A percentile compares a stretch with the other conserved stretches of the same genome.
Evolutionary conservation across 2,888 invertebrate species (phyloP).

Genomic region (Panzeria rudis): DNA sequence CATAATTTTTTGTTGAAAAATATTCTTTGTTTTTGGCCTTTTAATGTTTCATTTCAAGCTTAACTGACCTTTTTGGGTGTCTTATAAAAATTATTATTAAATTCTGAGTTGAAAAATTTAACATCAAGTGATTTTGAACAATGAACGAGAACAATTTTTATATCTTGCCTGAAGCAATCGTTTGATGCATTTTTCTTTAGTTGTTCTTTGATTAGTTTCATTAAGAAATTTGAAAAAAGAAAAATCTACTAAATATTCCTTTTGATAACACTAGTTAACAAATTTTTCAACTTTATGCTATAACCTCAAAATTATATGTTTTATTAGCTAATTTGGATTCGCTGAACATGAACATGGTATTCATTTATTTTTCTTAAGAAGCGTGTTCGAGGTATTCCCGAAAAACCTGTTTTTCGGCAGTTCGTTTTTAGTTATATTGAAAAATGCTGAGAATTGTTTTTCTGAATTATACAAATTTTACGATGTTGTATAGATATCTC

Average conservation of each 20-base stretch:
- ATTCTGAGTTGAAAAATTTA: constrained; percentile 51
- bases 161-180: constrained; percentile 52
- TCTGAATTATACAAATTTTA: too few species aligned
- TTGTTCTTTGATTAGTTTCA: constrained; percentile 41
- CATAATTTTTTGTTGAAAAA: neutral
- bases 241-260: neutral
- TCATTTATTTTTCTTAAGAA: too few species aligned
- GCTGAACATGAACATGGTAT: too few species aligned
- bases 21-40: constrained; percentile 51
- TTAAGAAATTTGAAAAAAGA: neutral
- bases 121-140: constrained; percentile 67
- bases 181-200: constrained; percentile 45
- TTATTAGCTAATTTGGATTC: too few species aligned
- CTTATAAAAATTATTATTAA: constrained; percentile 45
- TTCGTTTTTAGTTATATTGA: too few species aligned
- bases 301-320: too few species aligned
- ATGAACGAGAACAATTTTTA: constrained; percentile 58
- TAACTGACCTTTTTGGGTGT: constrained; percentile 65
- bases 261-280: neutral
- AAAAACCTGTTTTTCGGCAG: too few species aligned
- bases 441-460: too few species aligned
- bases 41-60: constrained; percentile 44
- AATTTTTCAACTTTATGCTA: too few species aligned
- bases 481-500: too few species aligned
- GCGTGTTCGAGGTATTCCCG: too few species aligned